Base-by-base conservation (phyloP, 2,888 invertebrate species). In the Nipponacmea schrenckii region DNA sequence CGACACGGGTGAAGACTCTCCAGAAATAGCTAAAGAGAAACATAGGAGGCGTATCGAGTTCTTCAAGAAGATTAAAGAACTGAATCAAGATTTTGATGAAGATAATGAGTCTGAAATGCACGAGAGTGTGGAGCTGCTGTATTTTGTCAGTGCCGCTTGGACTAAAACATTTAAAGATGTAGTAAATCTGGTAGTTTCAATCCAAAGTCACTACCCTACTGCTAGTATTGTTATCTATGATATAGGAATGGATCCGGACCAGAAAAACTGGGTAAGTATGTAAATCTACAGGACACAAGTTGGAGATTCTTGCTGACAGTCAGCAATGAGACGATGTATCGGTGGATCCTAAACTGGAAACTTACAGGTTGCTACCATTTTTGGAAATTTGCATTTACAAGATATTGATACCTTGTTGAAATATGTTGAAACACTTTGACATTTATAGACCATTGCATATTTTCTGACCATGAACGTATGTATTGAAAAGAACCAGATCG, bases 71-170 rank as follows among this genome's bases (percentile, higher is more conserved):
- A 46, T 75, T 24, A 46, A 27, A n/a, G 72, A 73, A 15, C 20
- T 65, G 14, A 68, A 64, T 17, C 62, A 69, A 12, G 69, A 74
- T 26, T 44, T 66, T 24, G 46, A 70, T 26, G 66, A 71, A 1
- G 72, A 70, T 17, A 27, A 46, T 5, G 73, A 75, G 26, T 65
- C 72, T 64, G 50, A 75, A 56, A 56, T 76, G 17, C 67, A 74
- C 26, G 76, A 77, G 64, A 15, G n/a, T 0, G 74, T 77, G 14
- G 76, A 77, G 17, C 67, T 75, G 48, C 64, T 79, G 62, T 69
- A 75, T 26, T 76, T 79, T 26, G 75, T 76, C 20, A 77, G 77
- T 14, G 79, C 77, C 0, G 76, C 62, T n/a, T 71, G 73, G 3
- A 72, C 68, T 31, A 56, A 64, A 24, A 74, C 71, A 2, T 75